These are phyloP conservation scores for Ciconia nigra DNA, from an alignment of 2,797 vertebrate genomes.

Conservation along the genomic window DNA sequence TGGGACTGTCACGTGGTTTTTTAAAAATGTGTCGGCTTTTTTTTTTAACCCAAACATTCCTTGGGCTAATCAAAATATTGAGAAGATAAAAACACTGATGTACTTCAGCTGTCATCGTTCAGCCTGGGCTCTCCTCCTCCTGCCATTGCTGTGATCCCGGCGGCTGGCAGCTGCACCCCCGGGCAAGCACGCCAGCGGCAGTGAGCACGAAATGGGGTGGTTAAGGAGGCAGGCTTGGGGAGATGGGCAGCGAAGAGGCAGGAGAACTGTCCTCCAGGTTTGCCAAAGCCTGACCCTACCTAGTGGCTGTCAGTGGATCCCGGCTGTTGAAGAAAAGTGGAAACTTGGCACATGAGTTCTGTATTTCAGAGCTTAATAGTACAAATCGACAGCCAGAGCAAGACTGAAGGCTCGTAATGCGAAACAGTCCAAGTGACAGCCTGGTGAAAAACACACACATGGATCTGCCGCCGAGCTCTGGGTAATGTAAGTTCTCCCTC, in stretches of 20 bases:
- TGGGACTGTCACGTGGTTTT: background rate
- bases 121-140: background rate
- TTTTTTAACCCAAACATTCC: background rate
- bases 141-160: background rate
- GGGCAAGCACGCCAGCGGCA: background rate
- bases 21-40: background rate
- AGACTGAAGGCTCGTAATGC: background rate
- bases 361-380: slow-evolving; percentile 4
- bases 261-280: background rate
- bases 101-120: background rate
- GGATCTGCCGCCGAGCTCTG: slow-evolving; percentile 18
- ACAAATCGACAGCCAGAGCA: background rate
- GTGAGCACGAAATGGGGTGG: rapidly evolving
- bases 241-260: background rate
- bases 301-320: background rate
- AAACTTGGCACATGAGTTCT: background rate
- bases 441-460: slow-evolving; percentile 21
- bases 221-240: background rate
- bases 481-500: slow-evolving; percentile 40
- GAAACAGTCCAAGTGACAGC: slow-evolving; percentile 39
- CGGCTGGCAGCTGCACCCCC: rapidly evolving
- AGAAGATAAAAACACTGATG: background rate
- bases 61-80: background rate
- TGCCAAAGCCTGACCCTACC: background rate
- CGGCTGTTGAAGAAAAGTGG: background rate